Base-by-base conservation (phyloP, 2,888 invertebrate species). In the Sympetrum striolatum region DNA sequence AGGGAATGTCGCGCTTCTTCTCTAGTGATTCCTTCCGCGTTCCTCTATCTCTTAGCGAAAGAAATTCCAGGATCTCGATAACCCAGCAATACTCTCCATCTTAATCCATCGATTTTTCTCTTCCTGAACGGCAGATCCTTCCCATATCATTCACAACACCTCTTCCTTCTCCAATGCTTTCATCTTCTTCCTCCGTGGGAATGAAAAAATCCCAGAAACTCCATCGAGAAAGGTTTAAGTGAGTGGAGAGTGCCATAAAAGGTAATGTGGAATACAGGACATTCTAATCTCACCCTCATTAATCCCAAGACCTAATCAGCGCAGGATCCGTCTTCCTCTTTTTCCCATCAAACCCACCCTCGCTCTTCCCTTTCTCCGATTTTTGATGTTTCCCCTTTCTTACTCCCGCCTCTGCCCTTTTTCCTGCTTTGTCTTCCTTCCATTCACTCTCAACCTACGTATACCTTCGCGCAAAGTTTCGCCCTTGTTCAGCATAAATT, bases 201-300 rank as follows among this genome's bases (percentile, higher is more conserved):
- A 35, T 14, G 37, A 39, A 37, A 86, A 60, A 31, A 86, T 14
- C 53, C 8, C 22, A 22, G 58, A 18, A 31, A 58, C 18, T 31
- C 82, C 31, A 60, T 60, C 53, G 25, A n/a, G 86, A 39, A 37
- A n/a, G 37, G 22, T 25, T 35, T 31, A 58, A 58, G 25, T 35
- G 37, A 37, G 37, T 12, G 73, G 14, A n/a, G 60, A 37, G 25
- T 37, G 48, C 60, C 37, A 86, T 86, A 60, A 86, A 86, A 86
- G 86, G 60, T 60, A 60, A 86, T 60, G 35, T 39, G 60, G 37
- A 86, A 64, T 35, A 58, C 86, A 86, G 86, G 60, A 60, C n/a
- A 64, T 64, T 86, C 86, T 86, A 58, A 86, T 86, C 37, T 64
- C 86, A 37, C 10, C 64, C 86, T 64, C 86, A 86, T 86, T 86